Evolutionary conservation across 2,797 vertebrate species (phyloP).

Genomic region (Pristis pectinata): DNA sequence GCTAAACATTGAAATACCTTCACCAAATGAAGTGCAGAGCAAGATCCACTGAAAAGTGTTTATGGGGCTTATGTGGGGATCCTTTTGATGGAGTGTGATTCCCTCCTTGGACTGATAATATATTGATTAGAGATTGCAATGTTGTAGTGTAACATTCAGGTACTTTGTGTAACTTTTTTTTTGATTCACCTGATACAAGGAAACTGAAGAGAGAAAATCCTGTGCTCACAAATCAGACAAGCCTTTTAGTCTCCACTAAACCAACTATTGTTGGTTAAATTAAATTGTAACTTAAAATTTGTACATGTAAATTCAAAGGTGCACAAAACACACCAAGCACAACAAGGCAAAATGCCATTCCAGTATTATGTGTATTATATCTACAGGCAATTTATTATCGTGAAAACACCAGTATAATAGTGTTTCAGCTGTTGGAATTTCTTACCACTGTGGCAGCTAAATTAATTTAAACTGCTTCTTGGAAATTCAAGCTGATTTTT

Average conservation of each 20-base stretch:
- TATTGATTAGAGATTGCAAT: too few species aligned
- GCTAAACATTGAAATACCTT: too few species aligned
- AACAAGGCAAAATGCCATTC: neutral
- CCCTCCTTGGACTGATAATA: too few species aligned
- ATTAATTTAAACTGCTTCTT: slow-evolving; percentile 8
- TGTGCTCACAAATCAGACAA: neutral
- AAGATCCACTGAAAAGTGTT: neutral
- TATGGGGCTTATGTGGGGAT: neutral
- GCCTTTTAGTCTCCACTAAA: neutral
- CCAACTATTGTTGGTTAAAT: neutral
- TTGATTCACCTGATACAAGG: neutral
- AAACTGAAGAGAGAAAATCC: neutral
- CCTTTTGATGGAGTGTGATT: neutral
- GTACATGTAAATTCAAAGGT: neutral
- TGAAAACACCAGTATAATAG: neutral
- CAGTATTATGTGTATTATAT: neutral
- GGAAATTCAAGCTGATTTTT: neutral
- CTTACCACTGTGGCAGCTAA: neutral
- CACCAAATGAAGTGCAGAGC: neutral
- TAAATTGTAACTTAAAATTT: neutral
- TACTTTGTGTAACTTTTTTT: neutral
- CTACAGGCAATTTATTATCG: neutral
- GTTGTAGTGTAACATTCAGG: too few species aligned
- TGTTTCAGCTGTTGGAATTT: neutral
- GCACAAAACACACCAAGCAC: neutral